Base-by-base conservation (phyloP, 1,140 invertebrate species). In the Aporrectodea caliginosa region DNA sequence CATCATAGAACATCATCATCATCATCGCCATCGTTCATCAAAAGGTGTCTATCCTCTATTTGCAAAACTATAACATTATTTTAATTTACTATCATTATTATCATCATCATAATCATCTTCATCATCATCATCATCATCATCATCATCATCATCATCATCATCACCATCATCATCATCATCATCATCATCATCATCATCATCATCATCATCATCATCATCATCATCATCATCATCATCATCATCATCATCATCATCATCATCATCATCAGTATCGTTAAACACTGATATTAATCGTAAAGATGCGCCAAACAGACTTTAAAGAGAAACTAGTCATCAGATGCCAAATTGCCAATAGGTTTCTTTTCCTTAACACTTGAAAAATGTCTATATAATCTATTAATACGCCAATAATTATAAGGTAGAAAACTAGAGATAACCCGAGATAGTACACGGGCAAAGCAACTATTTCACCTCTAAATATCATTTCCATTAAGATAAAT, bases 61-160 rank as follows among this genome's bases (percentile, higher is more conserved):
- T n/a, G n/a, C n/a, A n/a, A n/a, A n/a, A n/a, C n/a, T n/a, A n/a
- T n/a, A n/a, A n/a, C n/a, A n/a, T n/a, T n/a, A n/a, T n/a, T n/a
- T n/a, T n/a, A n/a, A n/a, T n/a, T n/a, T n/a, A n/a, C n/a, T n/a
- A 58, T 58, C 43, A 58, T 58, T 22, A 58, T 58, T 22, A 58
- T 58, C 43, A 58, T 58, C 43, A 58, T 58, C 43, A 58, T 58
- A 6, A 58, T 58, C 43, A 58, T 22, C 43, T 12, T 22, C 43
- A 58, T 22, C 78, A 30, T 80, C 76, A 69, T 78, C 74, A 43
- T 79, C 78, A 35, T 82, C 82, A 58, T 85, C 83, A 16, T 87
- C 86, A 69, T 82, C 82, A 34, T 86, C 85, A 1, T 83, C 86
- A 29, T 84, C 73, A 74, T 74, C 73, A 74, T 74, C 73, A 74